These are phyloP conservation scores for Ageneiosus marmoratus DNA, from an alignment of 2,113 vertebrate species.

Conservation along the genomic window DNA sequence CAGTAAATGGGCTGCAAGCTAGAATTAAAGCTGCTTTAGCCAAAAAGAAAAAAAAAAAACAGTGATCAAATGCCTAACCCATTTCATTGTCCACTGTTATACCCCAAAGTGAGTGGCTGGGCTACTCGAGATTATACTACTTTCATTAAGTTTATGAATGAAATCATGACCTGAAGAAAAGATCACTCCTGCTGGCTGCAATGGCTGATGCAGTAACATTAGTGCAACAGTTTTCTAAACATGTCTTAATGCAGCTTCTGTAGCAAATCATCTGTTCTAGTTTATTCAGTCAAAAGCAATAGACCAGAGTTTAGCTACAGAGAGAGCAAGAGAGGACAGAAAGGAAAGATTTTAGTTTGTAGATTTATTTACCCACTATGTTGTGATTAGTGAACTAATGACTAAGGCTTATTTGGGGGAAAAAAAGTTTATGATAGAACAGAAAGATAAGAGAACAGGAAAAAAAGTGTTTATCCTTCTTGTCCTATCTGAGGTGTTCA, in stretches of 20 bases:
- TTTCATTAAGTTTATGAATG: not conserved
- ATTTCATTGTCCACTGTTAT: not conserved
- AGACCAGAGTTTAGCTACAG: not conserved
- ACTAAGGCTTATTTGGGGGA: not conserved
- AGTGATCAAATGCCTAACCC: not conserved
- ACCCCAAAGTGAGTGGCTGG: not conserved
- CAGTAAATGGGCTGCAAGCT: not conserved
- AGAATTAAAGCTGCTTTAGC: slow-evolving; percentile 1
- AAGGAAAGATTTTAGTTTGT: not conserved
- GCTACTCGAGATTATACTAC: not conserved
- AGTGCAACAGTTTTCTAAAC: not conserved
- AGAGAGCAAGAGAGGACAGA: not conserved
- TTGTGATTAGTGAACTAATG: not conserved
- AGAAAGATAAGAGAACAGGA: not conserved
- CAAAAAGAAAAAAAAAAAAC: slow-evolving; percentile 1
- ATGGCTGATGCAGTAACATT: not conserved
- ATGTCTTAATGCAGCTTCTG: not conserved
- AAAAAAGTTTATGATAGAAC: not conserved
- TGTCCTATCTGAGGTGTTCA: not conserved
- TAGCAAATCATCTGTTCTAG: not conserved
- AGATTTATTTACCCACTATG: not conserved
- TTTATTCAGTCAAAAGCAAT: not conserved
- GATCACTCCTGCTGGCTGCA: not conserved
- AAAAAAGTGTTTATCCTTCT: not conserved
- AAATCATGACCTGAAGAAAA: not conserved